These are phyloP conservation scores for Siderastrea siderea DNA, from an alignment of 92 coral and sea anemone species.

Conservation along the genomic window DNA sequence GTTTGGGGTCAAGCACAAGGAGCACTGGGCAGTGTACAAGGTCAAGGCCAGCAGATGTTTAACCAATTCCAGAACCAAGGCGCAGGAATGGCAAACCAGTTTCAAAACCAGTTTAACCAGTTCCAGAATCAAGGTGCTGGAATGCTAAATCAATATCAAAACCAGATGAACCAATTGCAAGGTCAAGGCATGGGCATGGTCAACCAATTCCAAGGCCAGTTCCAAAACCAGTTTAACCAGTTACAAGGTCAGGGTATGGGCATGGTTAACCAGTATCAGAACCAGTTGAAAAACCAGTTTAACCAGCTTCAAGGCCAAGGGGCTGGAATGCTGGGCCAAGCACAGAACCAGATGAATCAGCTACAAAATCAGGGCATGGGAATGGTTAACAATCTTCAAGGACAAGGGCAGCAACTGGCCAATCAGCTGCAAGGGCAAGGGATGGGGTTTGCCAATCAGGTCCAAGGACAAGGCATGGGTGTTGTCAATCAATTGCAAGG, in stretches of 20 bases:
- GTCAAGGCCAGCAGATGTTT: conserved; percentile 68
- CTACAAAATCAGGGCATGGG: conserved; percentile 82
- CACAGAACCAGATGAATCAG: conserved; percentile 68
- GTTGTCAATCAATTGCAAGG: conserved; percentile 81
- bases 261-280: conserved; percentile 62
- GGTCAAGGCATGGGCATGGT: conserved; percentile 79
- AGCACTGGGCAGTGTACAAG: conserved; percentile 47
- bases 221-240: conserved; percentile 49
- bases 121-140: conserved; percentile 80
- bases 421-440: conserved; percentile 73
- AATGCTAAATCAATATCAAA: conserved; percentile 43
- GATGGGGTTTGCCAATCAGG: conserved; percentile 68
- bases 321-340: conserved; percentile 68
- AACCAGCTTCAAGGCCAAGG: conserved; percentile 83
- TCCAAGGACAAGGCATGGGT: conserved; percentile 85
- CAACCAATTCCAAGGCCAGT: conserved; percentile 67
- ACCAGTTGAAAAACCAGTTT: conserved; percentile 43
- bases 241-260: conserved; percentile 69
- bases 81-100: conserved; percentile 64
- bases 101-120: conserved; percentile 71
- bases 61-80: conserved; percentile 75
- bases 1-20: conserved; percentile 64
- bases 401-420: conserved; percentile 71
- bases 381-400: conserved; percentile 76
- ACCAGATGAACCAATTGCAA: conserved; percentile 51